phyloP scores from a whole-genome alignment of 1,140 invertebrate species.

The Drosophila mauritiana region DNA sequence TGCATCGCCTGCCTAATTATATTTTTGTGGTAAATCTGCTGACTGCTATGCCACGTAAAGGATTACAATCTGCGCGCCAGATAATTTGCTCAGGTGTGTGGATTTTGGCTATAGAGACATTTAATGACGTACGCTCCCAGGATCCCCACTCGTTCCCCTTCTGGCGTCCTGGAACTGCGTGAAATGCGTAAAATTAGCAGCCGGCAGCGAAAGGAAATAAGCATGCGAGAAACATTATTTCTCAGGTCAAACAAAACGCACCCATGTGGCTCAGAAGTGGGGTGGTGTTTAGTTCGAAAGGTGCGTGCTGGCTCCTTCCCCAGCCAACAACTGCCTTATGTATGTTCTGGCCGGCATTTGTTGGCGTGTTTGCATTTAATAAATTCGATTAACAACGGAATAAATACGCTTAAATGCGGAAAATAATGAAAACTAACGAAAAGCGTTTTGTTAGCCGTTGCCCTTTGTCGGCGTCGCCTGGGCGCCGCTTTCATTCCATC shows the following conservation, averaged over 20 bases:
- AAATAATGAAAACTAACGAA: constrained; percentile 84
- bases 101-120: constrained; percentile 60
- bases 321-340: neutral
- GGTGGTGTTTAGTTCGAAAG: constrained; percentile 1
- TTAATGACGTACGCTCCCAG: constrained; percentile 30
- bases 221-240: constrained; percentile 77
- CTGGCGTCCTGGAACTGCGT: constrained; percentile 16
- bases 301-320: constrained; percentile 23
- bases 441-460: constrained; percentile 74
- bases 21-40: constrained; percentile 8
- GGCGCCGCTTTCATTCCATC: constrained; percentile 71
- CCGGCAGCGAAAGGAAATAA: constrained; percentile 49
- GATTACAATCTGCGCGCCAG: constrained; percentile 29
- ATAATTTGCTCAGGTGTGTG: constrained; percentile 9
- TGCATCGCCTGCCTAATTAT: constrained; percentile 11
- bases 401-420: constrained; percentile 83
- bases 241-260: constrained; percentile 76
- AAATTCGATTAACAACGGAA: constrained; percentile 83
- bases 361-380: constrained; percentile 83
- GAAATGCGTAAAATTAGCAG: constrained; percentile 74
- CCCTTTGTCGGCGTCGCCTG: constrained; percentile 52
- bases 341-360: constrained; percentile 33
- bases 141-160: neutral
- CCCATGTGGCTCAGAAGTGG: constrained; percentile 31
- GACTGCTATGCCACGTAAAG: constrained; percentile 6